Evolutionary conservation across 2,113 vertebrate genomes (phyloP).

Genomic region (Rhinopithecus roxellana): DNA sequence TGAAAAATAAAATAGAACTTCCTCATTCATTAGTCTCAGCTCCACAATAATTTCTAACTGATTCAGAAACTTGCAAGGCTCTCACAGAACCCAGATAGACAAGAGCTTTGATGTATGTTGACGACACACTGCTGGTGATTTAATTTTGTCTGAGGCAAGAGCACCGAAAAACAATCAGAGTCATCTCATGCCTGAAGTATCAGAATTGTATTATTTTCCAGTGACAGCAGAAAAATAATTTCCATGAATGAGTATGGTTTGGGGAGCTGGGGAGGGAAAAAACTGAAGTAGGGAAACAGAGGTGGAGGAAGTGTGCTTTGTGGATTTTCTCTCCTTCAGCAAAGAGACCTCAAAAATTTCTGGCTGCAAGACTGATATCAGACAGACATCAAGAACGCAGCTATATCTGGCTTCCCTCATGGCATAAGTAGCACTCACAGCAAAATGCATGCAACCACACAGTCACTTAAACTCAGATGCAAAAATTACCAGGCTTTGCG

Average conservation of each 20-base stretch:
- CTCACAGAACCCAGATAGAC: conserved; percentile 23
- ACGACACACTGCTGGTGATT: not conserved
- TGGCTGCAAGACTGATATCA: conserved; percentile 31
- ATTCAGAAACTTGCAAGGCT: not conserved
- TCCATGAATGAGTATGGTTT: not conserved
- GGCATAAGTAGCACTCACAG: not conserved
- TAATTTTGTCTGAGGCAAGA: conserved; percentile 54
- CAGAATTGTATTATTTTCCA: conserved; percentile 60
- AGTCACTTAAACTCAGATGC: not conserved
- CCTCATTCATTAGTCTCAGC: not conserved
- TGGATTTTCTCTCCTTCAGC: conserved; percentile 10
- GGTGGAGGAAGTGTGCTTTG: not conserved
- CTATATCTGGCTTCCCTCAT: not conserved
- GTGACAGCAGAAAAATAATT: conserved; percentile 46
- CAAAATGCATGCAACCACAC: not conserved
- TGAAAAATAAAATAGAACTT: conserved; percentile 41
- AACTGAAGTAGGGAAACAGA: not conserved
- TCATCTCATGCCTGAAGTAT: not conserved
- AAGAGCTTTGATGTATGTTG: not conserved
- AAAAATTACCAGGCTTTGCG: not conserved
- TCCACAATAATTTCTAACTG: not conserved
- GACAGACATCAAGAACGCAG: conserved; percentile 33
- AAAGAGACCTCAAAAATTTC: conserved; percentile 7
- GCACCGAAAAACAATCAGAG: conserved; percentile 57
- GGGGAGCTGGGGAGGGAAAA: not conserved